phyloP scores from a whole-genome alignment of 2,888 invertebrate species.

The Apodemia duryi region DNA sequence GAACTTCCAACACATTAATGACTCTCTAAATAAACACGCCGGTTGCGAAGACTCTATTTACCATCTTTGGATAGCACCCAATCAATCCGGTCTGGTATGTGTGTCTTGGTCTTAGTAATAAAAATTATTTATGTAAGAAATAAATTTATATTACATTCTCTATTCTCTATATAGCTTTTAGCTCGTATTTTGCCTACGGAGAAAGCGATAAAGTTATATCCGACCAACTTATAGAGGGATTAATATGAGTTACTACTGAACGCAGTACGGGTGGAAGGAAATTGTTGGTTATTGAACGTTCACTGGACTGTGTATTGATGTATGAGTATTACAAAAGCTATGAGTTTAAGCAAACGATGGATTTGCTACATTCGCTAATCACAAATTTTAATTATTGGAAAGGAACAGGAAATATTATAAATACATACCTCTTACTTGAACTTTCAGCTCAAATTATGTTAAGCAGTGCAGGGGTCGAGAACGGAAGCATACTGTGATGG shows the following conservation, averaged over 20 bases:
- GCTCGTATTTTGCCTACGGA: constrained; percentile 2
- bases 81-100: no score
- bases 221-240: constrained; percentile 44
- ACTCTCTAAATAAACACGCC: no score
- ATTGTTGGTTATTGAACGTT: constrained; percentile 35
- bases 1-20: no score
- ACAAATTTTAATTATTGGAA: neutral
- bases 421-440: no score
- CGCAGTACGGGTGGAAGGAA: constrained; percentile 42
- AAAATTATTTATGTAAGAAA: neutral
- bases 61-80: no score
- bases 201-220: constrained; percentile 34
- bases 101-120: no score
- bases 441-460: no score
- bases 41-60: no score
- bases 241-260: constrained; percentile 48
- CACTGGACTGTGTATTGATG: constrained; percentile 10
- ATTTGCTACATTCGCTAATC: neutral
- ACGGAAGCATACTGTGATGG: no score
- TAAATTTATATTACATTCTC: neutral
- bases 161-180: neutral
- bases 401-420: no score
- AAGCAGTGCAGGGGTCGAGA: no score
- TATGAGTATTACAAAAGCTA: neutral
- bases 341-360: neutral